Conservation (phyloP, 2,888 invertebrate genomes). For the Onthophagus sagittarius region DNA sequence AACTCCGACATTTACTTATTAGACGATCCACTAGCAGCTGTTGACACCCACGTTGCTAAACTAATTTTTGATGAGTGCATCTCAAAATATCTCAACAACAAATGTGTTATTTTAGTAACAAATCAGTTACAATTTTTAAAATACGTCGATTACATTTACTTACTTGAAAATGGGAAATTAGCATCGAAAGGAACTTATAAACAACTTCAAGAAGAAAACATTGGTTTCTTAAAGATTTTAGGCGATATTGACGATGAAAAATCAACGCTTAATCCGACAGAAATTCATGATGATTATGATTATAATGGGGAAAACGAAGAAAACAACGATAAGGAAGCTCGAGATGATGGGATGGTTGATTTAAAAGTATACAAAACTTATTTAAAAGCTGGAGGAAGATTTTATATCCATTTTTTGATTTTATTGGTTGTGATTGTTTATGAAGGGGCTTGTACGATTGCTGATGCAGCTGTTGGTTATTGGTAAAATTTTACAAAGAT, state of each 20-base stretch:
- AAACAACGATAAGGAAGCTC: slow-evolving; percentile 38
- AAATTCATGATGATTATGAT: slow-evolving; percentile 53
- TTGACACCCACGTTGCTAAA: slow-evolving; percentile 67
- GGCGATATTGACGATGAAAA: slow-evolving; percentile 33
- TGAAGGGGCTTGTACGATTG: slow-evolving; percentile 68
- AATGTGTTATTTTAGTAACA: slow-evolving; percentile 73
- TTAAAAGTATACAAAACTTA: slow-evolving; percentile 64
- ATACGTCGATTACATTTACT: slow-evolving; percentile 53
- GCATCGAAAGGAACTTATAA: slow-evolving; percentile 57
- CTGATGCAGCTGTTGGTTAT: slow-evolving; percentile 76
- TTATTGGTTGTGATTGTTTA: slow-evolving; percentile 60
- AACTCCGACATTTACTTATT: slow-evolving; percentile 71
- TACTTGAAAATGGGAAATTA: slow-evolving; percentile 53
- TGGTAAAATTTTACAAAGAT: slow-evolving; percentile 53
- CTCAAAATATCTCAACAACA: slow-evolving; percentile 56
- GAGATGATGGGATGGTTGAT: slow-evolving; percentile 48
- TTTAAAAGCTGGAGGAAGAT: slow-evolving; percentile 69
- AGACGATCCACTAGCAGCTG: slow-evolving; percentile 73
- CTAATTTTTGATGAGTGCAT: slow-evolving; percentile 69
- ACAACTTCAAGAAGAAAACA: slow-evolving; percentile 63
- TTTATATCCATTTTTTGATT: slow-evolving; percentile 53
- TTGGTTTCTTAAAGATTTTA: slow-evolving; percentile 63
- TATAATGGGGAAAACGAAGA: slow-evolving; percentile 46
- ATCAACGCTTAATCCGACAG: not conserved
- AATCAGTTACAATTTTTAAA: slow-evolving; percentile 80